phyloP scores from a whole-genome alignment of 2,797 vertebrate genomes.

The Gymnopithys bicolor region DNA sequence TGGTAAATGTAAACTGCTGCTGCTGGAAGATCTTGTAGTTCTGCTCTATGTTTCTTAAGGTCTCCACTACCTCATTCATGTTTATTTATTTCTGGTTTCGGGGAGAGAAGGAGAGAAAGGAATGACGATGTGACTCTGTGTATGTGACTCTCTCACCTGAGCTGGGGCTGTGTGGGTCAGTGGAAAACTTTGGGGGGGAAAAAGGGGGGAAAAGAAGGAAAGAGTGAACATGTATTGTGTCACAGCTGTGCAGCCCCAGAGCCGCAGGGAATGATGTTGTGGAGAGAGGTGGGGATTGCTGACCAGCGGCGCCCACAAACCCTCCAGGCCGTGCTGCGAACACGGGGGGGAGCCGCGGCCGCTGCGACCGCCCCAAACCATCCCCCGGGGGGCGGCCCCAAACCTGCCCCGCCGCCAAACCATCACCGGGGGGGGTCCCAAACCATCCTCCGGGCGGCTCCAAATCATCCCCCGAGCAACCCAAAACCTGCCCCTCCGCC shows the following conservation, averaged over 20 bases:
- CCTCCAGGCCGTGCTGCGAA: too few species aligned
- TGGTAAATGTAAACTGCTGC: constrained; percentile 82
- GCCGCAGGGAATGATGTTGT: too few species aligned
- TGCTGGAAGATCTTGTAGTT: constrained; percentile 79
- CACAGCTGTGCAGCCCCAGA: neutral
- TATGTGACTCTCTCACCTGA: neutral
- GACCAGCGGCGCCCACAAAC: too few species aligned
- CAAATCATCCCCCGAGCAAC: too few species aligned
- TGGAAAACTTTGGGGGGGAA: neutral
- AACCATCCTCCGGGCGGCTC: too few species aligned
- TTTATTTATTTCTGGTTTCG: neutral
- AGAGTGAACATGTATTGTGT: neutral
- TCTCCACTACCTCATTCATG: constrained; percentile 78
- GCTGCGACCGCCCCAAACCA: too few species aligned
- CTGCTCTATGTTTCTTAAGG: constrained; percentile 69
- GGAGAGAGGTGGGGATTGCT: too few species aligned
- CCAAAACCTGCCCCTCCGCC: too few species aligned
- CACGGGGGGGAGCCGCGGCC: too few species aligned
- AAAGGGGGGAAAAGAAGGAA: neutral
- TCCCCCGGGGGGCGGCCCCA: too few species aligned
- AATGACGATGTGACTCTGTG: accelerated
- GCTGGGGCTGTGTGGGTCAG: neutral
- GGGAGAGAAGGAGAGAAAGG: neutral
- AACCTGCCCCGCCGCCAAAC: too few species aligned
- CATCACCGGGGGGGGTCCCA: too few species aligned